Evolutionary conservation across 2,888 invertebrate species (phyloP).

Genomic region (Hydriomena furcata): DNA sequence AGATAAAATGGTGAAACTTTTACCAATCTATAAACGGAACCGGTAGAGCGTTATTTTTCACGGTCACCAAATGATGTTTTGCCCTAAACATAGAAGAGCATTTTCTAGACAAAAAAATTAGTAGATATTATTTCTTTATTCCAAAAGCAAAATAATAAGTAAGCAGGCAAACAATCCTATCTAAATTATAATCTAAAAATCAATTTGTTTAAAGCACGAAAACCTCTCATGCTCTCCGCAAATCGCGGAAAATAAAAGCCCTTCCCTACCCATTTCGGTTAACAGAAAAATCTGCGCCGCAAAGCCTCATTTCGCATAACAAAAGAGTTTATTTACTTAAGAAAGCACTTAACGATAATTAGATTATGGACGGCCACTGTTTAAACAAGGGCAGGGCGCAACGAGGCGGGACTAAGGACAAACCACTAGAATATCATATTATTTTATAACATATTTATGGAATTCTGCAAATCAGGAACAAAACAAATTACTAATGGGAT

Average conservation of each 20-base stretch:
- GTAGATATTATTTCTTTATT: not conserved
- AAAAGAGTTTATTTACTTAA: conserved; percentile 64
- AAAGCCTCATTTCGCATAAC: conserved; percentile 54
- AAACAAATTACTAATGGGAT: too few relatives aligned
- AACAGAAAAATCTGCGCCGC: conserved; percentile 46
- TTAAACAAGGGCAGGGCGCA: conserved; percentile 41
- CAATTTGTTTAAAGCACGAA: conserved; percentile 18
- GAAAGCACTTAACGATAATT: conserved; percentile 65
- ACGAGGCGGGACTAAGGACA: conserved; percentile 39
- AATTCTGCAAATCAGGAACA: too few relatives aligned
- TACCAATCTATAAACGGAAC: not conserved
- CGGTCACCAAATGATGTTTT: too few relatives aligned
- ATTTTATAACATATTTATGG: too few relatives aligned
- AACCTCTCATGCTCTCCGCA: conserved; percentile 18
- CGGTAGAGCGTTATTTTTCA: not conserved
- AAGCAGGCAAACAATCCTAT: conserved; percentile 17
- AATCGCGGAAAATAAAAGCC: conserved; percentile 20
- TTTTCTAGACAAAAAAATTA: not conserved
- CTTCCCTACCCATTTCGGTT: conserved; percentile 29
- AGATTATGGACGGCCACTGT: conserved; percentile 52
- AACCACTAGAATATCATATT: conserved; percentile 30
- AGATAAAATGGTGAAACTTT: conserved; percentile 24
- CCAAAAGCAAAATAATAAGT: not conserved
- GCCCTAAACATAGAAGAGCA: too few relatives aligned
- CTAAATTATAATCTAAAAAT: conserved; percentile 29